A percentile compares a stretch with the other conserved stretches of the same genome.
These are phyloP conservation scores for Drosophila infuscata DNA, from an alignment of 2,888 invertebrate genomes.

Conservation along the genomic window DNA sequence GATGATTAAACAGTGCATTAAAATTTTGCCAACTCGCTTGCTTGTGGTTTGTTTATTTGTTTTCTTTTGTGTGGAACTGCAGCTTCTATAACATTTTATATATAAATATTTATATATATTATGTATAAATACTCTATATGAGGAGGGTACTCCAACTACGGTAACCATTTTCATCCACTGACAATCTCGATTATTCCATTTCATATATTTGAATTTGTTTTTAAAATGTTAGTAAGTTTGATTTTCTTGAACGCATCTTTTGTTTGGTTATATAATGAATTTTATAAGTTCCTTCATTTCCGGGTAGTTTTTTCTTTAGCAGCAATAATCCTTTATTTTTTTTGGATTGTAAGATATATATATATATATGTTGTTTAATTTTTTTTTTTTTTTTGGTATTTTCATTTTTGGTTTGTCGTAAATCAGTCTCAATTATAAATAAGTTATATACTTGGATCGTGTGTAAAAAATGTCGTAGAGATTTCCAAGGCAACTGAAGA, in stretches of 20 bases:
- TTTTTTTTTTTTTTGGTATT: slow-evolving; percentile 29
- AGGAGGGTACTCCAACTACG: slow-evolving; percentile 31
- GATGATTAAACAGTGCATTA: slow-evolving; percentile 84
- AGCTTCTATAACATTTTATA: slow-evolving; percentile 67
- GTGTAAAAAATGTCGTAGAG: slow-evolving; percentile 72
- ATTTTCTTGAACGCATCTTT: slow-evolving; percentile 52
- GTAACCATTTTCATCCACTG: slow-evolving; percentile 31
- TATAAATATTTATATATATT: slow-evolving; percentile 48
- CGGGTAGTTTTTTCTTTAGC: slow-evolving; percentile 21
- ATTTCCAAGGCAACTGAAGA: slow-evolving; percentile 74
- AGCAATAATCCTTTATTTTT: slow-evolving; percentile 25
- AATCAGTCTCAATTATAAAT: slow-evolving; percentile 83
- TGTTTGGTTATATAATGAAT: slow-evolving; percentile 23
- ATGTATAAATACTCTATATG: slow-evolving; percentile 47
- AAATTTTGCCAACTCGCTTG: slow-evolving; percentile 73
- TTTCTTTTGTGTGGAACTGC: slow-evolving; percentile 29
- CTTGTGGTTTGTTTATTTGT: slow-evolving; percentile 33
- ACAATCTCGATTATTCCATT: slow-evolving; percentile 50
- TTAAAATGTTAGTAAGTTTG: slow-evolving; percentile 69
- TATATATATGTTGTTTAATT: slow-evolving; percentile 4
- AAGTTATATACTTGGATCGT: slow-evolving; percentile 71
- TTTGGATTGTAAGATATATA: slow-evolving; percentile 33
- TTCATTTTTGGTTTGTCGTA: slow-evolving; percentile 66
- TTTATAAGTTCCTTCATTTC: slow-evolving; percentile 15
- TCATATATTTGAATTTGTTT: slow-evolving; percentile 10